Evolutionary conservation across 2,888 invertebrate genomes (phyloP), one percentile per base, ranked within the genome.

Genomic region (Watsonalla binaria): DNA sequence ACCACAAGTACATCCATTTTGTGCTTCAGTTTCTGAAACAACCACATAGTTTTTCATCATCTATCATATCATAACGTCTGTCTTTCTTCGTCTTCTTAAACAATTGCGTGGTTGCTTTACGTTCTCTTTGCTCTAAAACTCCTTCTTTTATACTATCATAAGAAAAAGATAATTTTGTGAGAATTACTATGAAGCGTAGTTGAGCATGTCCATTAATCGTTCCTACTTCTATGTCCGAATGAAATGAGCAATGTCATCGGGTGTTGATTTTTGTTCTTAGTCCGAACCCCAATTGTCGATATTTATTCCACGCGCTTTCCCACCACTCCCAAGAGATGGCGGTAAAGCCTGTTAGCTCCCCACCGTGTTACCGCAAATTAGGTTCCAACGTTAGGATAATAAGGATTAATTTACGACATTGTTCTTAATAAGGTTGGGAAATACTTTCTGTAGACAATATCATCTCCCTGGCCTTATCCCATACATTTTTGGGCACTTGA

Each of bases 261-360:
- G 81, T 90, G 90, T 90, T 90, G 89, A 90, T 90, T 90, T 90
- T 89, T 84, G 83, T 88, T 79, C 89, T 90, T 82, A 63, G 75
- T 58, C 60, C 61, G 68, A 54, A 51, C 65, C 58, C 59, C 54
- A 57, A 58, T 62, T 57, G 51, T 52, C 61, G 60, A 66, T 70
- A 70, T 74, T 73, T 72, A 77, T 75, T 71, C 75, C 64, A 63
- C 62, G 56, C 66, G 68, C 65, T 78, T 84, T 85, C 86, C 84
- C 86, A 83, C 70, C 67, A 66, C 60, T 55, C 52, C 37, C 58
- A 68, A 11, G 42, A 42, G 11, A 58, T 71, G 78, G 78, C 82
- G 74, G 70, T 76, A 85, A 86, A 86, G 85, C 84, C 72, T 70
- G 82, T 86, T 86, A 85, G 68, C 55, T 62, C 83, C 80, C 81